phyloP scores from a whole-genome alignment of 2,113 vertebrate genomes.

The Rhea pennata region DNA sequence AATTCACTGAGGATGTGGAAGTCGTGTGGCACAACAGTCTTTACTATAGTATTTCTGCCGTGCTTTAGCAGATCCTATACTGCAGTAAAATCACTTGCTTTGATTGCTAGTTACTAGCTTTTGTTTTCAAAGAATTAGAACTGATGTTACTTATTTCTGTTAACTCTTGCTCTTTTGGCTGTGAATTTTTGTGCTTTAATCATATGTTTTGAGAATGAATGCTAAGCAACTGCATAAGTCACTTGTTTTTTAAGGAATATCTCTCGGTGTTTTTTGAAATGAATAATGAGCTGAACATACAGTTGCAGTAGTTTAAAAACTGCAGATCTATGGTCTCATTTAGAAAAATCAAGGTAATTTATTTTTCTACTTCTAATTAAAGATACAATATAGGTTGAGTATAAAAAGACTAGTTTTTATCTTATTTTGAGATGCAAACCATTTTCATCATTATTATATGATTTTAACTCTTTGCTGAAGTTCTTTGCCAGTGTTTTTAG shows the following conservation, averaged over 20 bases:
- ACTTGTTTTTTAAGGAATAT: neutral
- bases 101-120: neutral
- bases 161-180: neutral
- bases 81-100: neutral
- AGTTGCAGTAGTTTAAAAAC: neutral
- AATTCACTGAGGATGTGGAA: fast-evolving
- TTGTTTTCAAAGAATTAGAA: neutral
- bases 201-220: neutral
- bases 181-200: neutral
- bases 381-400: neutral
- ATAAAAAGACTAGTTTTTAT: neutral
- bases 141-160: neutral
- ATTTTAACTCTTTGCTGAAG: neutral
- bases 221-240: neutral
- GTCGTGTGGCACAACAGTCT: neutral
- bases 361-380: neutral
- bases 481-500: neutral
- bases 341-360: neutral
- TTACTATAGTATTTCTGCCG: neutral
- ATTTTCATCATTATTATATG: neutral
- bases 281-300: neutral
- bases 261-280: neutral
- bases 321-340: neutral
- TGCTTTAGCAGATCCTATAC: neutral
- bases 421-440: neutral